Evolutionary conservation across 2,888 invertebrate species (phyloP).

Genomic region (Dryocosmus kuriphilus): DNA sequence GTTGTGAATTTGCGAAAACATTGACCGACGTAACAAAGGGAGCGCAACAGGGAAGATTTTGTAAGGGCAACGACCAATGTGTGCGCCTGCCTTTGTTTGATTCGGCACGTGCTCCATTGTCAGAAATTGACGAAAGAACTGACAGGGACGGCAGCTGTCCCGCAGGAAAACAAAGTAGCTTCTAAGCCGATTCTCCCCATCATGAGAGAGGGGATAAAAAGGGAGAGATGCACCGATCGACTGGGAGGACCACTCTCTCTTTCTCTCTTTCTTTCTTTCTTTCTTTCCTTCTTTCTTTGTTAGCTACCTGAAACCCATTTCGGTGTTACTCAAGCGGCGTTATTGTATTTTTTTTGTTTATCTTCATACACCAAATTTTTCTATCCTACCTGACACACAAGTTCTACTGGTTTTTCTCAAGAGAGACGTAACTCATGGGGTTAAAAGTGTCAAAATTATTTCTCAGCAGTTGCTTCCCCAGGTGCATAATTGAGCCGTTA

Average conservation of each 20-base stretch:
- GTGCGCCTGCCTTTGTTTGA: slow-evolving; percentile 34
- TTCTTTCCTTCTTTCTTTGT: slow-evolving; percentile 41
- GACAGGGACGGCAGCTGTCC: slow-evolving; percentile 34
- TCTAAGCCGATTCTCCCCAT: slow-evolving; percentile 32
- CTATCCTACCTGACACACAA: neutral
- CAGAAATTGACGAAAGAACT: slow-evolving; percentile 34
- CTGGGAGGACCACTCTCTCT: slow-evolving; percentile 26
- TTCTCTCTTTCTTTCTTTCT: slow-evolving; percentile 36
- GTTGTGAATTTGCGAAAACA: slow-evolving; percentile 28
- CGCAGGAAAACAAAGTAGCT: slow-evolving; percentile 39
- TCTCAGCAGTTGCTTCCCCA: neutral
- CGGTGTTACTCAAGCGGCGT: slow-evolving; percentile 40
- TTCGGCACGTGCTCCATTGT: slow-evolving; percentile 40
- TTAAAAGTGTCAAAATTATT: slow-evolving; percentile 34
- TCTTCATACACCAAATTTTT: neutral
- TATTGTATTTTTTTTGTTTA: slow-evolving; percentile 25
- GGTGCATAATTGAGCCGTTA: slow-evolving; percentile 11
- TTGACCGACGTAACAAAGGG: slow-evolving; percentile 17
- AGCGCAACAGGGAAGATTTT: slow-evolving; percentile 29
- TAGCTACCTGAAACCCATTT: slow-evolving; percentile 28
- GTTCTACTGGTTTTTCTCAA: slow-evolving; percentile 25
- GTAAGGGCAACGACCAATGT: slow-evolving; percentile 36
- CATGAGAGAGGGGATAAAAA: neutral
- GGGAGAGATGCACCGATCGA: slow-evolving; percentile 27
- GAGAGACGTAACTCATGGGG: slow-evolving; percentile 40